These are phyloP conservation scores for Wasmannia auropunctata DNA, from an alignment of 1,140 invertebrate species.

Conservation along the genomic window DNA sequence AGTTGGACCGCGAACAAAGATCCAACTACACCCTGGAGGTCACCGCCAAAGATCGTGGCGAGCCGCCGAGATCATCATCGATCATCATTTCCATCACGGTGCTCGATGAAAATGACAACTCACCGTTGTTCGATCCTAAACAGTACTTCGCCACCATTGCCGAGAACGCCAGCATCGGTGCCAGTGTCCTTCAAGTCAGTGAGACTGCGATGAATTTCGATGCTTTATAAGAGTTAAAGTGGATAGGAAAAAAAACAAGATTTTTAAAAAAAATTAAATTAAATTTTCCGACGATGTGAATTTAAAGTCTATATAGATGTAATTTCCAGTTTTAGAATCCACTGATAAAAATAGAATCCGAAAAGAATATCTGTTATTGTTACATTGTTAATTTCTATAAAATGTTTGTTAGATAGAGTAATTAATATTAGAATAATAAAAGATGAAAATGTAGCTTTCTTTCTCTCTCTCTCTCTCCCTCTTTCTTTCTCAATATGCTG, in stretches of 20 bases:
- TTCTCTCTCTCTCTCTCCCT: neutral
- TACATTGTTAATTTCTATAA: slow-evolving; percentile 5
- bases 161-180: slow-evolving; percentile 97
- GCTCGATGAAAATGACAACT: slow-evolving; percentile 97
- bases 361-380: neutral
- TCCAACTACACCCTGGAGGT: slow-evolving; percentile 93
- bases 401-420: neutral
- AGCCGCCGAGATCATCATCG: slow-evolving; percentile 91
- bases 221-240: neutral
- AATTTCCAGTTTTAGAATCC: neutral
- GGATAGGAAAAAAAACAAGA: neutral
- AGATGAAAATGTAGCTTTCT: neutral
- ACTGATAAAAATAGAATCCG: neutral
- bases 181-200: slow-evolving; percentile 93
- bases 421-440: neutral
- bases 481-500: neutral
- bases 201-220: neutral
- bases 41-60: slow-evolving; percentile 94
- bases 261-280: neutral
- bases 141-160: slow-evolving; percentile 95
- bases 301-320: neutral
- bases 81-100: slow-evolving; percentile 91
- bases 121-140: slow-evolving; percentile 94
- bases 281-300: neutral
- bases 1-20: slow-evolving; percentile 93